phyloP scores from a whole-genome alignment of 2,888 invertebrate species.

The Rotaria sp. region DNA sequence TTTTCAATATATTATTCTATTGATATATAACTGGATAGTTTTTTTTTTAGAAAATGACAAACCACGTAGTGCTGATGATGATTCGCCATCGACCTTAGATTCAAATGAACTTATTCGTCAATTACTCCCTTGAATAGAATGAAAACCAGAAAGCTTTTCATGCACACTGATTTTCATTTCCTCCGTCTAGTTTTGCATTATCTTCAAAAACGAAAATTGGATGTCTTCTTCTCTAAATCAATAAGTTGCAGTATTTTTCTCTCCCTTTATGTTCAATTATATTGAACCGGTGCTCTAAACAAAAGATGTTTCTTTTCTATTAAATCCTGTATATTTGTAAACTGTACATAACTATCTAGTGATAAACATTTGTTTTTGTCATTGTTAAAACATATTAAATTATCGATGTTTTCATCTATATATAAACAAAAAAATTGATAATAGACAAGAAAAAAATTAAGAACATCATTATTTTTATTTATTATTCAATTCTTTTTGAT shows the following conservation, averaged over 20 bases:
- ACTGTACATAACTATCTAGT: not conserved
- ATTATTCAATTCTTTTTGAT: no score
- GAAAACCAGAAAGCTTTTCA: not conserved
- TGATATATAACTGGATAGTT: not conserved
- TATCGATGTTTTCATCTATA: not conserved
- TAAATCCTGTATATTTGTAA: not conserved
- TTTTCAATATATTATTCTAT: not conserved
- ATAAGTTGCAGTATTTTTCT: not conserved
- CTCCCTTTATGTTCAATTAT: not conserved
- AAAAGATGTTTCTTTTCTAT: not conserved
- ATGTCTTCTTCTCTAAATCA: not conserved
- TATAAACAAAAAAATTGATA: not conserved
- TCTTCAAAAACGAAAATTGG: not conserved
- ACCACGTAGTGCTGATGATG: not conserved
- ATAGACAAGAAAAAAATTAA: not conserved
- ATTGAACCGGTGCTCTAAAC: not conserved
- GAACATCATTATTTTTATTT: not conserved
- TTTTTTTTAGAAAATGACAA: not conserved
- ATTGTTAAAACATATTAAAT: not conserved
- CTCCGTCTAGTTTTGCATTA: no score
- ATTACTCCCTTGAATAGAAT: not conserved
- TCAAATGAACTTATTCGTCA: not conserved
- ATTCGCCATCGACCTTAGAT: not conserved
- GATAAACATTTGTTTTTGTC: not conserved
- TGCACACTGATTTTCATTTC: no score